Percentiles rank a stretch among this genome's conserved stretches.
Evolutionary conservation across 2,797 vertebrate species (phyloP).

Genomic region (Distichodus sexfasciatus): DNA sequence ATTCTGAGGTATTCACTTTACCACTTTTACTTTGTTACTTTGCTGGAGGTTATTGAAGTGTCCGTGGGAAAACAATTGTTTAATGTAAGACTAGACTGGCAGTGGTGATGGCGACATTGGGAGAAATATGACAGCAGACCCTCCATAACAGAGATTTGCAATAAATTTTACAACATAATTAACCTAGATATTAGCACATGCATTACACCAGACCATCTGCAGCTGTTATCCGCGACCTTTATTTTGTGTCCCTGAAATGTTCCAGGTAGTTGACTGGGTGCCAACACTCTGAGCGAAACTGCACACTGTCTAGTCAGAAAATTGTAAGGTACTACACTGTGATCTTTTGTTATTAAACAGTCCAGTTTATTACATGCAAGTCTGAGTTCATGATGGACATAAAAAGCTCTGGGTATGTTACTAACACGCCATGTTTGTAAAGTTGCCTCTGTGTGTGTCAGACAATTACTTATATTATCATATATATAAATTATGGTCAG

Average conservation of each 20-base stretch:
- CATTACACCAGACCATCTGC: constrained; percentile 12
- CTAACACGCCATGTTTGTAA: background rate
- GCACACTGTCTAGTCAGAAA: background rate
- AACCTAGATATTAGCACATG: constrained; percentile 2
- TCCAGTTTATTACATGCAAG: background rate
- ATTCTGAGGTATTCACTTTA: no score
- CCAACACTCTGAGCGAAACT: background rate
- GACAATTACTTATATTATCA: no score
- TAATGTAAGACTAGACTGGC: background rate
- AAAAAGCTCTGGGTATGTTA: background rate
- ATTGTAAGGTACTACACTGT: background rate
- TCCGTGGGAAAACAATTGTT: background rate
- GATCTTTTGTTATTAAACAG: background rate
- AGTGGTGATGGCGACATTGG: background rate
- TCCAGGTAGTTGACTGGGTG: background rate
- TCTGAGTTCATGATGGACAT: background rate
- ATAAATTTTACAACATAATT: constrained; percentile 4
- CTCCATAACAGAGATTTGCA: background rate
- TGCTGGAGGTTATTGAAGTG: background rate
- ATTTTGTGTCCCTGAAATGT: constrained; percentile 6
- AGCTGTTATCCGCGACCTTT: background rate
- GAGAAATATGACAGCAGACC: background rate
- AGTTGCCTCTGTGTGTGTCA: no score
- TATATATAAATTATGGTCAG: no score
- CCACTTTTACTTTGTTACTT: no score